A percentile compares a stretch with the other conserved stretches of the same genome.
phyloP scores from a whole-genome alignment of 2,797 vertebrate genomes.

The Schizothorax lantsangensis region DNA sequence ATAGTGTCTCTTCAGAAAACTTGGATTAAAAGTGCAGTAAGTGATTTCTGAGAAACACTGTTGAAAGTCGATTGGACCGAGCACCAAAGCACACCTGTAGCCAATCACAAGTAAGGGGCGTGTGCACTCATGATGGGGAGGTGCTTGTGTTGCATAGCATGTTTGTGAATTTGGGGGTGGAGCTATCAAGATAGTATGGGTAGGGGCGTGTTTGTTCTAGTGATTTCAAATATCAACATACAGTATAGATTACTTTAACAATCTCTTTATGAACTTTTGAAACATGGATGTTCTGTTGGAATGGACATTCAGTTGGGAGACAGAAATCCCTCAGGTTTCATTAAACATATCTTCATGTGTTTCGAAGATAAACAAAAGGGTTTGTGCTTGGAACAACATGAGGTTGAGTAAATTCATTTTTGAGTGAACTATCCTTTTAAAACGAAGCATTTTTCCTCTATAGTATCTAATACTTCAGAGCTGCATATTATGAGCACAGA shows the following conservation, averaged over 20 bases:
- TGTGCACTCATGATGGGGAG: neutral
- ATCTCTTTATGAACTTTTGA: neutral
- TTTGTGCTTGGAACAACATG: neutral
- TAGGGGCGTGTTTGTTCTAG: neutral
- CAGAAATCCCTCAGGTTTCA: neutral
- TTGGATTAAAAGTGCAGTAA: neutral
- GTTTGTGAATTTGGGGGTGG: neutral
- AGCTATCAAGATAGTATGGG: neutral
- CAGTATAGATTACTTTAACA: neutral
- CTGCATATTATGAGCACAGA: neutral
- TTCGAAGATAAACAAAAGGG: neutral
- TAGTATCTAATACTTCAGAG: constrained; percentile 7
- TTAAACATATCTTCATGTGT: neutral
- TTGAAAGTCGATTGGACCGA: neutral
- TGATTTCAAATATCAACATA: neutral
- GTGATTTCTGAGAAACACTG: neutral
- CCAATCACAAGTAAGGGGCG: neutral
- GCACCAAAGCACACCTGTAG: neutral
- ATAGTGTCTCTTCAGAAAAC: neutral
- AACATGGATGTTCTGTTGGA: neutral
- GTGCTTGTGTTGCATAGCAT: neutral
- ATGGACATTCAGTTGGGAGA: neutral
- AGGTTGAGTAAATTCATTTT: neutral
- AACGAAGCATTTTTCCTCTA: neutral
- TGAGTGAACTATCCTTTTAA: neutral